These are phyloP conservation scores for Neolamprologus cancellatus DNA, from an alignment of 2,113 vertebrate species.

Conservation along the genomic window DNA sequence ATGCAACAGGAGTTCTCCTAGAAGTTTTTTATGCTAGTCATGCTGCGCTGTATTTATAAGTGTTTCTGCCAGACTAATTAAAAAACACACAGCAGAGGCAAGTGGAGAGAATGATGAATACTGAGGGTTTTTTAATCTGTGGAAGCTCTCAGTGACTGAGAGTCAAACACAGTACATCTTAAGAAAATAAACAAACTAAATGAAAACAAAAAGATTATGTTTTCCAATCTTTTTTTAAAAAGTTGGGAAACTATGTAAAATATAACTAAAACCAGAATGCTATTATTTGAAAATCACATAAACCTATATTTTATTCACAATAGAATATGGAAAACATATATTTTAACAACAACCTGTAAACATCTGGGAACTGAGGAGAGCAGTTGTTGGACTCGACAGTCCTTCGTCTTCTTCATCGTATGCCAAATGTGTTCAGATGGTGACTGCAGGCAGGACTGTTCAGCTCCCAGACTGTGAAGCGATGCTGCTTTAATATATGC, in stretches of 20 bases:
- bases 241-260: background rate
- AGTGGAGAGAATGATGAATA: background rate
- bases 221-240: accelerated
- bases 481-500: background rate
- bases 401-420: background rate
- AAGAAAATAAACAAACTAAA: background rate
- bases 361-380: background rate
- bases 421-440: background rate
- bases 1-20: background rate
- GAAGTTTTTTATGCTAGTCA: background rate
- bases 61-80: background rate
- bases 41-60: background rate
- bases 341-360: background rate
- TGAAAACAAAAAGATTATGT: background rate
- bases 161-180: background rate
- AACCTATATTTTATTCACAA: background rate
- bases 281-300: background rate
- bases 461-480: background rate
- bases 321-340: background rate
- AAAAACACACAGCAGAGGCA: background rate
- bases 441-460: background rate
- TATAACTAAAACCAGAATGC: background rate
- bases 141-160: background rate
- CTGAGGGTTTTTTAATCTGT: background rate
- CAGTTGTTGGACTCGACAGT: background rate